Percentiles rank a stretch among this genome's conserved stretches.
Evolutionary conservation across 2,888 invertebrate species (phyloP).

Genomic region (Pandemis cinnamomeana): DNA sequence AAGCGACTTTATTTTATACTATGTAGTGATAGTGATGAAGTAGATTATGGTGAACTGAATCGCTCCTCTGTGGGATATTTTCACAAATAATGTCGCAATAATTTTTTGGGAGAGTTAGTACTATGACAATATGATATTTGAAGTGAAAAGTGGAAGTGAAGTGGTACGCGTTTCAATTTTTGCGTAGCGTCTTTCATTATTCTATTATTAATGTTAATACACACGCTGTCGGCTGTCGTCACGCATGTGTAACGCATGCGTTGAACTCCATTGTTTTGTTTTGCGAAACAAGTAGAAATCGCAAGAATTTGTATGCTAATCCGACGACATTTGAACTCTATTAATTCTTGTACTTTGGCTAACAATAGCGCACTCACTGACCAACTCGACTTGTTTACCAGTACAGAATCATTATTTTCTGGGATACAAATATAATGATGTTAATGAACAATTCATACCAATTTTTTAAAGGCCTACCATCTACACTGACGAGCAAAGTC

Average conservation of each 20-base stretch:
- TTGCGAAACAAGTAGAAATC: constrained; percentile 76
- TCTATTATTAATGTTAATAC: constrained; percentile 5
- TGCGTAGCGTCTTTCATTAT: not conserved
- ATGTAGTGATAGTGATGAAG: too few species aligned
- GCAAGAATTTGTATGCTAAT: constrained; percentile 62
- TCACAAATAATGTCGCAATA: too few species aligned
- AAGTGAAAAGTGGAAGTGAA: too few species aligned
- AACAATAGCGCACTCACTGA: constrained; percentile 18
- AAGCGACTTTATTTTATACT: too few species aligned
- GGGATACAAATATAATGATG: not conserved
- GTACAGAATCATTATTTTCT: not conserved
- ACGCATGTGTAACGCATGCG: constrained; percentile 57
- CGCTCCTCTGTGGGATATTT: too few species aligned
- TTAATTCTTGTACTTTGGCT: constrained; percentile 36
- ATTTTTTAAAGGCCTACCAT: too few species aligned
- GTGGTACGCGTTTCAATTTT: too few species aligned
- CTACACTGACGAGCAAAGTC: too few species aligned
- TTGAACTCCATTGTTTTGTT: constrained; percentile 73
- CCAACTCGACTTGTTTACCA: constrained; percentile 12
- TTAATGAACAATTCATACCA: not conserved
- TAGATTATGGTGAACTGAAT: too few species aligned
- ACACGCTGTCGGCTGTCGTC: constrained; percentile 13
- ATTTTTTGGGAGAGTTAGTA: too few species aligned
- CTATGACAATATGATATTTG: too few species aligned
- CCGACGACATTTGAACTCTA: constrained; percentile 54